These are phyloP conservation scores for Otolemur garnettii DNA, from an alignment of 2,113 vertebrate species.

Conservation along the genomic window DNA sequence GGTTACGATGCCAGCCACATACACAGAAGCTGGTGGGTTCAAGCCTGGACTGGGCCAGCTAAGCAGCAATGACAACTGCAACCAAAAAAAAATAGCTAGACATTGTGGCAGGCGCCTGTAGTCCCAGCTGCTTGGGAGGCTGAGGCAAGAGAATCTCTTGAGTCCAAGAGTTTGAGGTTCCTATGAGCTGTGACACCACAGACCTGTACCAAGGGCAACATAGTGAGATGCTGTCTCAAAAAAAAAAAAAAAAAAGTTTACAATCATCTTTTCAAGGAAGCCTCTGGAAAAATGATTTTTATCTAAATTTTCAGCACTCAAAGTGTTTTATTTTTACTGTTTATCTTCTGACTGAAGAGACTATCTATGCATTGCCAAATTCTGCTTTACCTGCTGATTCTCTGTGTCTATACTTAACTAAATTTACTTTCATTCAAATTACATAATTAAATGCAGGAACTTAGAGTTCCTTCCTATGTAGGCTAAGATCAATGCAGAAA, in stretches of 20 bases:
- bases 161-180: too few species aligned
- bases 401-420: slow-evolving; percentile 39
- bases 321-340: not conserved
- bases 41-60: too few species aligned
- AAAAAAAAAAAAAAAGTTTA: not conserved
- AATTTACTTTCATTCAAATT: slow-evolving; percentile 34
- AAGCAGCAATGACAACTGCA: too few species aligned
- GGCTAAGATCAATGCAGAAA: not conserved
- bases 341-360: slow-evolving; percentile 43
- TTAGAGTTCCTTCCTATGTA: slow-evolving; percentile 51
- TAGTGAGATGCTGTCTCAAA: too few species aligned
- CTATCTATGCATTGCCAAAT: not conserved
- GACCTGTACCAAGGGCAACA: too few species aligned
- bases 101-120: too few species aligned
- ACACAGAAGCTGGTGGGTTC: too few species aligned
- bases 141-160: too few species aligned
- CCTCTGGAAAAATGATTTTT: not conserved
- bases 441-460: not conserved
- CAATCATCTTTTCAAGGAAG: slow-evolving; percentile 25
- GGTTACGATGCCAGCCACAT: too few species aligned
- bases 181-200: too few species aligned
- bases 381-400: not conserved
- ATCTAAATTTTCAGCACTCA: slow-evolving; percentile 49
- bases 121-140: too few species aligned
- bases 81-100: too few species aligned